Percentiles rank a stretch among this genome's conserved stretches.
Conservation (phyloP, 2,888 invertebrate species). For the Cryptus viduatorius region DNA sequence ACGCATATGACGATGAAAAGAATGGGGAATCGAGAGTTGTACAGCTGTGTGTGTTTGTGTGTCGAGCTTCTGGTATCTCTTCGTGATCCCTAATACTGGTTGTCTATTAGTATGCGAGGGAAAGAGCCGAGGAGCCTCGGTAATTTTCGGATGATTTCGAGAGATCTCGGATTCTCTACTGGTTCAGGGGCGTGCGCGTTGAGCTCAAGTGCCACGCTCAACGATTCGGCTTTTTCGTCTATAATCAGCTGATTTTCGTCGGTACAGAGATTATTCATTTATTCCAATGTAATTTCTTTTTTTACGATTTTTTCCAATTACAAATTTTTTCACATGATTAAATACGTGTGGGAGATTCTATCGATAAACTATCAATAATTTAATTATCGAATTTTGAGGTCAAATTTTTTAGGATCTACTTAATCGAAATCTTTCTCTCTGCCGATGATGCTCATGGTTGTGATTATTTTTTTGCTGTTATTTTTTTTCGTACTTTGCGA, state of each 20-base stretch:
- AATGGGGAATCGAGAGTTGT: constrained; percentile 3
- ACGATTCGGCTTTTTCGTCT: neutral
- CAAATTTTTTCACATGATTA: neutral
- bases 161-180: constrained; percentile 28
- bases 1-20: constrained; percentile 31
- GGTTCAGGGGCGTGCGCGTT: constrained; percentile 36
- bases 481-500: neutral
- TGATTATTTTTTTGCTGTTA: neutral
- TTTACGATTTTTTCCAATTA: neutral
- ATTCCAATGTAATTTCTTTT: neutral
- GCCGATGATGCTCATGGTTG: neutral
- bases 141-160: constrained; percentile 33
- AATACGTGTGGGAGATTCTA: neutral
- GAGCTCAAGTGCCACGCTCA: neutral
- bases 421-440: neutral
- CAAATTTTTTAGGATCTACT: neutral
- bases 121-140: constrained; percentile 15
- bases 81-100: neutral
- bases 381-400: neutral
- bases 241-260: constrained; percentile 27
- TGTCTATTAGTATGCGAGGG: constrained; percentile 5
- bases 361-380: constrained; percentile 3
- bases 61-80: neutral
- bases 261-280: constrained; percentile 8
- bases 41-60: constrained; percentile 2